Base-by-base conservation (phyloP, 2,113 vertebrate genomes). In the Pomatostomus ruficeps region DNA sequence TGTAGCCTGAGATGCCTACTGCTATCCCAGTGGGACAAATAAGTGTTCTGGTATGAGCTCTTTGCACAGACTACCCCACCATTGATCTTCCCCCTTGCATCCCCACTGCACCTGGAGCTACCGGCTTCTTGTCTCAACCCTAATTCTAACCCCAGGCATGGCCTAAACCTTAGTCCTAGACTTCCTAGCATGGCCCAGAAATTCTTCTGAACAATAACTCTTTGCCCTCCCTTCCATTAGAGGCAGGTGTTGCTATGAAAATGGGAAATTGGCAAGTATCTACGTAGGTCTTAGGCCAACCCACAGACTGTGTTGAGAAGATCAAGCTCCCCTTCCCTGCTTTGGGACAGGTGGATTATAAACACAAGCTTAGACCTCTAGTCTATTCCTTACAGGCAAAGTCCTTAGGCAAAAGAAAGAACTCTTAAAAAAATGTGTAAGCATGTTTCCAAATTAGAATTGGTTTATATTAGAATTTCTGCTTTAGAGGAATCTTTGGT, bases 241-340 rank as follows among this genome's bases (percentile, higher is more conserved):
- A 89, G 18, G 20, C 12, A 70, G 18, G 2, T 17, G 7, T 22
- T 92, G 54, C 36, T 66, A 49, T 2, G 38, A 24, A 92, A 83
- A 66, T 8, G 21, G 11, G 3, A 2, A 38, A 23, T 7, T 79
- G 31, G 21, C 49, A 90, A 73, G 33, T 18, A 31, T 40, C 40
- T 72, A 3, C 0, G 0, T 38, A 22, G 5, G 3, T n/a, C n/a
- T 63, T 61, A 45, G 18, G 28, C 22, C 80, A 72, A 16, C n/a
- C 20, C 48, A 17, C 36, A 65, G 42, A 23, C 31, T 29, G 7
- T 40, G 17, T 49, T 65, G 45, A 80, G 36, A 82, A 51, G 24
- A 17, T 61, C 49, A 62, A 66, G 49, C 19, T 72, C 22, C 45
- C 42, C 45, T 76, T 88, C 31, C 20, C 8, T 1, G 2, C 35